Evolutionary conservation across 2,888 invertebrate species (phyloP).

Genomic region (Parnassius glacialis): DNA sequence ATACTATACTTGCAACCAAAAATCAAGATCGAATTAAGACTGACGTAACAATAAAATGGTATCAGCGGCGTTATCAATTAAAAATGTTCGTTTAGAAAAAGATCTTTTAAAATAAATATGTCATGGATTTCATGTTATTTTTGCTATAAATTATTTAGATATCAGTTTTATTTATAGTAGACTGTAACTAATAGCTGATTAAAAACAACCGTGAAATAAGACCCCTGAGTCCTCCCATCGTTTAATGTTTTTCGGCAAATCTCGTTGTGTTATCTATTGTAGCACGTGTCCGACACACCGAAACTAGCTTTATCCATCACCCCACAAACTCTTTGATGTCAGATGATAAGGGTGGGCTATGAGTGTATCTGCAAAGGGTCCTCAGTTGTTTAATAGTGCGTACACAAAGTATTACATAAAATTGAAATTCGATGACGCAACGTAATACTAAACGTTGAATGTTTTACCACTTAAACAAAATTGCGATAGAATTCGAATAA

Average conservation of each 20-base stretch:
- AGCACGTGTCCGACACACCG: conserved; percentile 60
- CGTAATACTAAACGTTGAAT: too few relatives aligned
- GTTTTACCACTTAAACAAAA: too few relatives aligned
- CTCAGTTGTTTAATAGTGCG: conserved; percentile 30
- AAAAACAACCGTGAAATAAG: conserved; percentile 36
- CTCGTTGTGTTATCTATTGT: conserved; percentile 49
- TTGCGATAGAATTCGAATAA: too few relatives aligned
- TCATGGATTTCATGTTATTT: too few relatives aligned
- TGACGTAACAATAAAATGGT: too few relatives aligned
- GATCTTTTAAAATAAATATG: too few relatives aligned
- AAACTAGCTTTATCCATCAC: conserved; percentile 69
- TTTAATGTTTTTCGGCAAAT: conserved; percentile 46
- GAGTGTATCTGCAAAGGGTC: conserved; percentile 41
- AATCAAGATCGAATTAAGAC: too few relatives aligned
- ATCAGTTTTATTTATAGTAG: background rate
- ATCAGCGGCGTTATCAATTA: too few relatives aligned
- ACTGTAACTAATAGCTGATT: conserved; percentile 17
- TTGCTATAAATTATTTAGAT: too few relatives aligned
- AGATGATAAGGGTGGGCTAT: conserved; percentile 45
- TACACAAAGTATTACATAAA: conserved; percentile 22
- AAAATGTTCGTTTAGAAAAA: too few relatives aligned
- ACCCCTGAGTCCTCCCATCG: conserved; percentile 52
- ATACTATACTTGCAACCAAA: too few relatives aligned
- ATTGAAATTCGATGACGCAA: conserved; percentile 6
- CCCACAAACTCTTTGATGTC: conserved; percentile 69